phyloP scores from a whole-genome alignment of 64 coral and sea anemone species.

The Astreopora myriophthalma region DNA sequence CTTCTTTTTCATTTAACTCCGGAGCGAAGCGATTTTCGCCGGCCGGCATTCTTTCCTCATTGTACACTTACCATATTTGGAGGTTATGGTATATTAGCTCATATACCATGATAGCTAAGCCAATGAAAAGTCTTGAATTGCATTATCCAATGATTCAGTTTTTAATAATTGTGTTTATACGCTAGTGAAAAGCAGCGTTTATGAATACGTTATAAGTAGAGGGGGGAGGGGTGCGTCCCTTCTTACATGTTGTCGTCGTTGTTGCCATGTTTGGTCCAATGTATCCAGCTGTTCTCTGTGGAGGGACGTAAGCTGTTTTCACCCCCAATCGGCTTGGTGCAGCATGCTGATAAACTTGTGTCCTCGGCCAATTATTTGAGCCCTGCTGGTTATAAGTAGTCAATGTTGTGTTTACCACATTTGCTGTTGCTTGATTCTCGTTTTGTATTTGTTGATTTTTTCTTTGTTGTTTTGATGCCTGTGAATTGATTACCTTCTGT shows the following conservation, averaged over 20 bases:
- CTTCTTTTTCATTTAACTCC: too few relatives aligned
- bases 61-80: too few relatives aligned
- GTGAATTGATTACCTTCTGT: background rate
- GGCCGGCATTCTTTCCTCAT: too few relatives aligned
- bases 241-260: conserved; percentile 4
- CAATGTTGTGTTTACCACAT: background rate
- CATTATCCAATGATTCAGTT: too few relatives aligned
- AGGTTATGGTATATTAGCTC: too few relatives aligned
- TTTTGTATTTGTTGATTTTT: background rate
- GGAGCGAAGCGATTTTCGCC: too few relatives aligned
- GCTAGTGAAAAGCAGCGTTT: too few relatives aligned
- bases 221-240: too few relatives aligned
- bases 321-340: background rate
- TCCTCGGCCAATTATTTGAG: background rate
- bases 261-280: background rate
- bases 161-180: too few relatives aligned
- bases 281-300: conserved; percentile 4
- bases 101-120: too few relatives aligned
- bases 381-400: background rate
- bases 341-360: background rate
- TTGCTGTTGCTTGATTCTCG: background rate
- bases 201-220: background rate
- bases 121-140: too few relatives aligned
- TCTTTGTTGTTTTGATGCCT: background rate
- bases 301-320: background rate